Evolutionary conservation across 2,797 vertebrate genomes (phyloP).

Genomic region (Gymnopithys bicolor): DNA sequence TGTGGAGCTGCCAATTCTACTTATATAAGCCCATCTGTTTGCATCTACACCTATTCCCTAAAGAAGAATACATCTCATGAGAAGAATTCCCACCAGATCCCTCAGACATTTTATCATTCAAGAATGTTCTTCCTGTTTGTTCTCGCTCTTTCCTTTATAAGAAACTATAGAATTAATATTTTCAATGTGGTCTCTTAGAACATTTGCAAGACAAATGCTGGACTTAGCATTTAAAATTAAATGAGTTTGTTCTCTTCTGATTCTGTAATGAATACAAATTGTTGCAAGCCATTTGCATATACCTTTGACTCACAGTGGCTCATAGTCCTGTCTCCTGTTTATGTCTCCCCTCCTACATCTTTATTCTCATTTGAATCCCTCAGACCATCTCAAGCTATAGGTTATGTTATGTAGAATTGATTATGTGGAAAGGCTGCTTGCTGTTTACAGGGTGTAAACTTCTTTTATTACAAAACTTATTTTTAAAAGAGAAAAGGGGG

Average conservation of each 20-base stretch:
- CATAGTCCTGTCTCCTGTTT: neutral
- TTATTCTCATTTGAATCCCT: neutral
- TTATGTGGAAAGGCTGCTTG: neutral
- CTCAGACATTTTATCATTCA: constrained; percentile 23
- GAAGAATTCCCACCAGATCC: constrained; percentile 36
- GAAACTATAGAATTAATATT: constrained; percentile 7
- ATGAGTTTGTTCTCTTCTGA: neutral
- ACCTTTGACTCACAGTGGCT: neutral
- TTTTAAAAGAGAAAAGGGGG: neutral
- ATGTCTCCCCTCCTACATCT: neutral
- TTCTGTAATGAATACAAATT: neutral
- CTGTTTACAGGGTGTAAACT: neutral
- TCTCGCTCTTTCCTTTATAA: neutral
- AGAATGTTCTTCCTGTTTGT: constrained; percentile 7
- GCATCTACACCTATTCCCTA: constrained; percentile 21
- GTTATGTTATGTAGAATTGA: neutral
- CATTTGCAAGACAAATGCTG: neutral
- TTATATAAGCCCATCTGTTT: constrained; percentile 70
- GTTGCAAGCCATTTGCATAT: neutral
- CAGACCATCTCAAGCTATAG: neutral
- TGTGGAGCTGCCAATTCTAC: constrained; percentile 58
- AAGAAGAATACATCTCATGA: constrained; percentile 28
- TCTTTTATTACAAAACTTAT: neutral
- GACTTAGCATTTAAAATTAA: constrained; percentile 5
- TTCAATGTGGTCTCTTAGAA: neutral